Base-by-base conservation (phyloP, 2,888 invertebrate species). In the Eupithecia pulchellata region DNA sequence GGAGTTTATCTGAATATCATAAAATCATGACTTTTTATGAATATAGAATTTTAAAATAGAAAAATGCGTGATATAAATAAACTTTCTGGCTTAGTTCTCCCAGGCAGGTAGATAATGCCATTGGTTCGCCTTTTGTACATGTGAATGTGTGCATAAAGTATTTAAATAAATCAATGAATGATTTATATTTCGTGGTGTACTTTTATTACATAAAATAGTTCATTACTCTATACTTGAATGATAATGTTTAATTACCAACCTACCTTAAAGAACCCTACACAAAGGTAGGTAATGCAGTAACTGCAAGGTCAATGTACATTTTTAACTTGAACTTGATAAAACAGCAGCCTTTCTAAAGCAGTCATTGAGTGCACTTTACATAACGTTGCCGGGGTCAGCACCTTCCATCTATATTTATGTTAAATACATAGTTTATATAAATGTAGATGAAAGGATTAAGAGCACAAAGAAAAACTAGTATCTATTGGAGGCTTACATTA, bases 261-360 rank as follows among this genome's bases (percentile, higher is more conserved):
- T 30, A 58, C 30, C 58, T 1, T 58, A 30, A 30, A 32, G 30
- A n/a, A 60, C 30, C 30, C 30, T 60, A 32, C 29, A 60, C 20
- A n/a, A 47, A 32, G n/a, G 32, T n/a, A 57, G 34, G 20, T 34
- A 63, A 36, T 73, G 74, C 73, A 76, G 66, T 74, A 69, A 72
- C 69, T 52, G 68, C 77, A 78, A 78, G 78, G 78, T 78, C 77
- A 74, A 74, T 73, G 69, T 66, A 71, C 73, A 64, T 74, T 72
- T 74, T 75, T 75, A 75, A 77, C 79, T 76, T 79, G 79, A 79
- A 79, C 79, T 78, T 79, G 78, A 64, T 57, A 65, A 52, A 52
- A 71, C 20, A 57, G 65, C 20, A 55, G 71, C 75, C 78, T 78
- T 78, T 77, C 78, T 77, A 76, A 42, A 65, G 64, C 20, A 32